These are phyloP conservation scores for Oxygymnocypris stewartii DNA, from an alignment of 2,113 vertebrate species.

Conservation along the genomic window DNA sequence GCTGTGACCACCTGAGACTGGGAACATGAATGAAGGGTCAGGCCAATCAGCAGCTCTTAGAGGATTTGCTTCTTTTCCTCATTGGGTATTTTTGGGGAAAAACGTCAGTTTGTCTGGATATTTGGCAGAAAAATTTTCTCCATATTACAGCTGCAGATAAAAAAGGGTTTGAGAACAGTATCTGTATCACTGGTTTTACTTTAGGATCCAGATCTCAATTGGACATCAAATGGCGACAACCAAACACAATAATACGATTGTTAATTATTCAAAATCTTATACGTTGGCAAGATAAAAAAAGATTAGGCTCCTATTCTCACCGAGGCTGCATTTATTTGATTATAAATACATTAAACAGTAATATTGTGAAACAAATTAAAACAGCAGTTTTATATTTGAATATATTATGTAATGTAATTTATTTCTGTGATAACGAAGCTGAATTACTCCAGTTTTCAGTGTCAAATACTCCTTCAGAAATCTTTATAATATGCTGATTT, in stretches of 20 bases:
- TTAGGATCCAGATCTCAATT: background rate
- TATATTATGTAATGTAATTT: too few relatives aligned
- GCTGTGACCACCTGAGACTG: constrained; percentile 57
- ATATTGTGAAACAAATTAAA: too few relatives aligned
- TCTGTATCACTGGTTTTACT: background rate
- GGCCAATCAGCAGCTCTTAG: constrained; percentile 37
- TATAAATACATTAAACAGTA: too few relatives aligned
- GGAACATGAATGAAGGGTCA: constrained; percentile 41
- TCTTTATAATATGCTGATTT: background rate
- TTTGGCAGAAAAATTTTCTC: background rate
- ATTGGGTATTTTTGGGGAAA: constrained; percentile 40
- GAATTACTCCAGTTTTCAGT: too few relatives aligned
- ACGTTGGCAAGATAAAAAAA: background rate
- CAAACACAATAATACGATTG: background rate
- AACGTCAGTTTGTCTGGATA: too few relatives aligned
- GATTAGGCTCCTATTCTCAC: background rate
- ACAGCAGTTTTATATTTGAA: too few relatives aligned
- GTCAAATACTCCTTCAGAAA: background rate
- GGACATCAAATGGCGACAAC: background rate
- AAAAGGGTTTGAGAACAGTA: background rate
- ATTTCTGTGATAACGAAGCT: too few relatives aligned
- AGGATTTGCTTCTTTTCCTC: constrained; percentile 39
- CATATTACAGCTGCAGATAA: constrained; percentile 13
- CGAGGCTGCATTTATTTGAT: background rate
- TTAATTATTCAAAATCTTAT: background rate